Evolutionary conservation across 2,113 vertebrate species (phyloP).

Genomic region (Sander vitreus): DNA sequence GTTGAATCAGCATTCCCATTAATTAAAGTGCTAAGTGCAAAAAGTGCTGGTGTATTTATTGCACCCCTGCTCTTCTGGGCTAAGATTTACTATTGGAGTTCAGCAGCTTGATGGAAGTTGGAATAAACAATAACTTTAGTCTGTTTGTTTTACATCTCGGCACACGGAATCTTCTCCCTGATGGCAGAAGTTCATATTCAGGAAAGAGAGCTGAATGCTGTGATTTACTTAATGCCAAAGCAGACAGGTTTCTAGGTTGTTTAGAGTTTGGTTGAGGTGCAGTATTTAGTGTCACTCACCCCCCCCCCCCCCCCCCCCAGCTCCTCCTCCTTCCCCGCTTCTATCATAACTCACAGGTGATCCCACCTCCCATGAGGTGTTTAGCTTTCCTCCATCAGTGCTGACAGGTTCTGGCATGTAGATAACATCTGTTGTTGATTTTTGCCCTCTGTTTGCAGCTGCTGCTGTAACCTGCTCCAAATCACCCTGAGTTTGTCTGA

Average conservation of each 20-base stretch:
- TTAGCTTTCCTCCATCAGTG: neutral
- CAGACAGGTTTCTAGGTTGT: neutral
- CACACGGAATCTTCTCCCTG: too few relatives aligned
- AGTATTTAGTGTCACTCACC: neutral
- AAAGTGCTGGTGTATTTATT: too few relatives aligned
- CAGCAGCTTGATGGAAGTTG: too few relatives aligned
- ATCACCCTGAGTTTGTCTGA: neutral
- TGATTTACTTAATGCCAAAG: neutral
- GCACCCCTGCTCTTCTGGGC: too few relatives aligned
- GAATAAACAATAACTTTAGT: too few relatives aligned
- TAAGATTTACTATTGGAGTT: too few relatives aligned
- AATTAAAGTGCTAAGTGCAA: too few relatives aligned
- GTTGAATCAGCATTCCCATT: too few relatives aligned
- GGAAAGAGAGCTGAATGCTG: too few relatives aligned
- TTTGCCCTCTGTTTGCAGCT: neutral
- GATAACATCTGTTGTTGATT: neutral
- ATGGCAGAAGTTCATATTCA: too few relatives aligned
- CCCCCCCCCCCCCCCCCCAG: neutral
- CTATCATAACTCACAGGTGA: neutral
- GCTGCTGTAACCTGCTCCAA: neutral
- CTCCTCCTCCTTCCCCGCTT: neutral
- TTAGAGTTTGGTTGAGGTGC: neutral
- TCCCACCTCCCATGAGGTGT: neutral
- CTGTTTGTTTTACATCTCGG: too few relatives aligned
- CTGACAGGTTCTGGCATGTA: conserved; percentile 1